Evolutionary conservation across 1,140 invertebrate genomes (phyloP).

Genomic region (Apocrypta bakeri): DNA sequence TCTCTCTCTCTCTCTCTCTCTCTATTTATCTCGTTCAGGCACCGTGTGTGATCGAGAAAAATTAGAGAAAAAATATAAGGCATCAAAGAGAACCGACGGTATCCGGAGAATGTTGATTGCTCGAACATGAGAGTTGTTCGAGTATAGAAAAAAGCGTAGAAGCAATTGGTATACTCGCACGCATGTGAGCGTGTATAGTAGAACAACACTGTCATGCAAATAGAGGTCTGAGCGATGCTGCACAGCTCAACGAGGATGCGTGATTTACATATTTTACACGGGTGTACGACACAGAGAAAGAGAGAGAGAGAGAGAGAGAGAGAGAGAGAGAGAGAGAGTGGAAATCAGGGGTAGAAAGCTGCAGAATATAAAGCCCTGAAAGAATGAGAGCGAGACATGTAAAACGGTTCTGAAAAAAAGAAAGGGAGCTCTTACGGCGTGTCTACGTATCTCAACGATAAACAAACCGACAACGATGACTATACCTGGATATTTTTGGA

Average conservation of each 20-base stretch:
- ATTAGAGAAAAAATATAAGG: neutral
- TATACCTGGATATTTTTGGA: conserved; percentile 23
- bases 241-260: conserved; percentile 40
- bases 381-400: conserved; percentile 42
- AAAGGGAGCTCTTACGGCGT: conserved; percentile 31
- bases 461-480: conserved; percentile 36
- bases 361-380: conserved; percentile 24
- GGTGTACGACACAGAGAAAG: conserved; percentile 25
- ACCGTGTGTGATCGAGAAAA: neutral
- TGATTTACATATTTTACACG: conserved; percentile 69
- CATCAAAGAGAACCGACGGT: neutral
- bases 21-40: too few species aligned
- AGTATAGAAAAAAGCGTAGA: neutral
- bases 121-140: neutral
- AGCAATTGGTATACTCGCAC: conserved; percentile 12
- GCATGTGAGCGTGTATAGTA: conserved; percentile 40
- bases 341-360: conserved; percentile 27
- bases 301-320: too few species aligned
- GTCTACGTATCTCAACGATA: conserved; percentile 30
- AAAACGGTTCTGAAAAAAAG: conserved; percentile 11
- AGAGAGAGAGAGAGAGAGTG: too few species aligned
- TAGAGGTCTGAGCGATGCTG: conserved; percentile 43
- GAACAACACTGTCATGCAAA: conserved; percentile 70
- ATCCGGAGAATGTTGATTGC: conserved; percentile 26
- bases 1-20: too few species aligned